These are phyloP conservation scores for Bellardia bayeri DNA, from an alignment of 2,888 invertebrate species.

Conservation along the genomic window DNA sequence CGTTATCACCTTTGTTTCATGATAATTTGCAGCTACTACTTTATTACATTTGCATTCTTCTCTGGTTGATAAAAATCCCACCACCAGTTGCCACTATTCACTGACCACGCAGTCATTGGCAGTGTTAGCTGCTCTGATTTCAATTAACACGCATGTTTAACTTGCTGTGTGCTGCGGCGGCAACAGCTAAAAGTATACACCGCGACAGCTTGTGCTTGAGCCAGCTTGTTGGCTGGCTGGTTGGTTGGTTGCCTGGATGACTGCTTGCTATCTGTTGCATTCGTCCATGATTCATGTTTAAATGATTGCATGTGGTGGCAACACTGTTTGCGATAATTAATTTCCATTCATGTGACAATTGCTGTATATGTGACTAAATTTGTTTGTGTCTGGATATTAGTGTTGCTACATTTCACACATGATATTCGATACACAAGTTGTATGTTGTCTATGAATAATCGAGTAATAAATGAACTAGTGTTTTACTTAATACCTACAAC, in stretches of 20 bases:
- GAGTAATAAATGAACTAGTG: background rate
- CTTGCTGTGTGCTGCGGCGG: slow-evolving; percentile 74
- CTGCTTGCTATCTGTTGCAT: slow-evolving; percentile 56
- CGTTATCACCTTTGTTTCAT: slow-evolving; percentile 72
- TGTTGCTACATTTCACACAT: slow-evolving; percentile 3
- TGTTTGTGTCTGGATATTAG: slow-evolving; percentile 11
- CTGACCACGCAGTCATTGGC: slow-evolving; percentile 70
- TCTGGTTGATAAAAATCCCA: slow-evolving; percentile 65
- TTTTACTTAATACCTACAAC: too few species aligned
- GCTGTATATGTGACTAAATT: slow-evolving; percentile 44
- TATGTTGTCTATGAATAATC: background rate
- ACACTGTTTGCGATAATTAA: slow-evolving; percentile 74
- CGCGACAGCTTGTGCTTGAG: slow-evolving; percentile 23
- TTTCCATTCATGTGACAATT: slow-evolving; percentile 72
- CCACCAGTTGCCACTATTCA: slow-evolving; percentile 60
- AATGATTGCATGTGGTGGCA: slow-evolving; percentile 73
- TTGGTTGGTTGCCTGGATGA: background rate
- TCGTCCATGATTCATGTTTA: slow-evolving; percentile 71
- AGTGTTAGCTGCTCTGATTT: slow-evolving; percentile 75
- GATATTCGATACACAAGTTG: background rate
- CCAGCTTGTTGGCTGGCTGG: slow-evolving; percentile 28
- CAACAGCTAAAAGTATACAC: slow-evolving; percentile 23
- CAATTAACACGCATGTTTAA: slow-evolving; percentile 81
- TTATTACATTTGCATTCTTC: slow-evolving; percentile 67
- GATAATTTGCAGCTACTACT: slow-evolving; percentile 69